Conservation (phyloP, 1,140 invertebrate genomes). For the Pogonognathellus flavescens region DNA sequence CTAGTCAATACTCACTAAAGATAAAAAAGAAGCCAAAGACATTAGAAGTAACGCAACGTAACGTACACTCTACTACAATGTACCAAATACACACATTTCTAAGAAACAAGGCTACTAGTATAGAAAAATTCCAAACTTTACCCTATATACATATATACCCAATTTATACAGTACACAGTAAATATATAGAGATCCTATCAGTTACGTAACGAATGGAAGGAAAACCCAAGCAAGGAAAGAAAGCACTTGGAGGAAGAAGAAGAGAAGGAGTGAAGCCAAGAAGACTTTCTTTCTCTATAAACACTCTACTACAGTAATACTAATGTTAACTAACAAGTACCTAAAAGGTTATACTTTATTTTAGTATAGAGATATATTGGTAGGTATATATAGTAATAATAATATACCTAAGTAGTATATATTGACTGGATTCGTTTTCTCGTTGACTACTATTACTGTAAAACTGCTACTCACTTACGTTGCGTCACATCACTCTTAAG, state of each 20-base stretch:
- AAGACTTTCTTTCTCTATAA: not conserved
- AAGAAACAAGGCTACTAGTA: not conserved
- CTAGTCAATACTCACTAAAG: constrained; percentile 5
- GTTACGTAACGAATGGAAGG: not conserved
- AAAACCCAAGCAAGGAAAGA: not conserved
- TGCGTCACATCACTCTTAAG: constrained; percentile 30
- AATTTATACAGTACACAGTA: too few relatives aligned
- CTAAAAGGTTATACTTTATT: not conserved
- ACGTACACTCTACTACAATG: too few relatives aligned
- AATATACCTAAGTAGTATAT: constrained; percentile 23
- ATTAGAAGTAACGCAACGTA: not conserved
- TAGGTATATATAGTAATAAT: constrained; percentile 3
- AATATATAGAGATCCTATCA: not conserved
- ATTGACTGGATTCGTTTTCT: constrained; percentile 20
- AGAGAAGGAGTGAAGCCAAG: not conserved
- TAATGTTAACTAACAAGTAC: not conserved
- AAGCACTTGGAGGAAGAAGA: not conserved
- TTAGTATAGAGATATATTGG: too few relatives aligned
- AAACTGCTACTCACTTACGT: constrained; percentile 10
- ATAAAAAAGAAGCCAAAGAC: not conserved
- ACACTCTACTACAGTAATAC: too few relatives aligned
- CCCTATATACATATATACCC: too few relatives aligned
- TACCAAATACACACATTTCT: too few relatives aligned
- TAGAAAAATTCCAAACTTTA: too few relatives aligned
- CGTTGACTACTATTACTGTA: not conserved